Evolutionary conservation across 2,888 invertebrate species (phyloP).

Genomic region (Acanthococcus lagerstroemiae): DNA sequence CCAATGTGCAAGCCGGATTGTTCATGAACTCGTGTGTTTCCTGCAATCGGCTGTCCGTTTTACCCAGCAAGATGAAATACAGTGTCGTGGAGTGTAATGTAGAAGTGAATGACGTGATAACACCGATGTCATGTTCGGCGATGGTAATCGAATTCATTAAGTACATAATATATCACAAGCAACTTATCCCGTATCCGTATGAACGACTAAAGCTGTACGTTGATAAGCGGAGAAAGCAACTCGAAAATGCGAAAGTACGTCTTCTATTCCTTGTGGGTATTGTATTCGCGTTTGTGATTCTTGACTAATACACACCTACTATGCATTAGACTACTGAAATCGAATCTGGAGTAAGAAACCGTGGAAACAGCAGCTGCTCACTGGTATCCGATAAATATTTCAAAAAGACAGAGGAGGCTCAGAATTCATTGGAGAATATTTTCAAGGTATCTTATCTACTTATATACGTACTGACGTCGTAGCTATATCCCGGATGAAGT

Average conservation of each 20-base stretch:
- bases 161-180: slow-evolving; percentile 43
- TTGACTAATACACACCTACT: too few relatives aligned
- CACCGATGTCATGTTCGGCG: slow-evolving; percentile 41
- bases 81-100: slow-evolving; percentile 38
- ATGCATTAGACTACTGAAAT: too few relatives aligned
- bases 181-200: slow-evolving; percentile 43
- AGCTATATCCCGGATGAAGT: background rate
- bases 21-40: too few relatives aligned
- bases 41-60: too few relatives aligned
- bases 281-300: too few relatives aligned
- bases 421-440: slow-evolving; percentile 34
- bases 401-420: slow-evolving; percentile 33
- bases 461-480: background rate
- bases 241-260: background rate
- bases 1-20: too few relatives aligned
- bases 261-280: too few relatives aligned
- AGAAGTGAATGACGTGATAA: slow-evolving; percentile 41
- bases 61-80: slow-evolving; percentile 23
- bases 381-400: slow-evolving; percentile 34
- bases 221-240: slow-evolving; percentile 38
- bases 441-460: slow-evolving; percentile 33
- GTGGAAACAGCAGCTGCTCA: too few relatives aligned
- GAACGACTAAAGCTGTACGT: slow-evolving; percentile 39
- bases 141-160: slow-evolving; percentile 42
- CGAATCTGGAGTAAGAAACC: too few relatives aligned